Percentiles rank a stretch among this genome's conserved stretches.
These are phyloP conservation scores for Coenonympha glycerion DNA, from an alignment of 2,888 invertebrate genomes.

Conservation along the genomic window DNA sequence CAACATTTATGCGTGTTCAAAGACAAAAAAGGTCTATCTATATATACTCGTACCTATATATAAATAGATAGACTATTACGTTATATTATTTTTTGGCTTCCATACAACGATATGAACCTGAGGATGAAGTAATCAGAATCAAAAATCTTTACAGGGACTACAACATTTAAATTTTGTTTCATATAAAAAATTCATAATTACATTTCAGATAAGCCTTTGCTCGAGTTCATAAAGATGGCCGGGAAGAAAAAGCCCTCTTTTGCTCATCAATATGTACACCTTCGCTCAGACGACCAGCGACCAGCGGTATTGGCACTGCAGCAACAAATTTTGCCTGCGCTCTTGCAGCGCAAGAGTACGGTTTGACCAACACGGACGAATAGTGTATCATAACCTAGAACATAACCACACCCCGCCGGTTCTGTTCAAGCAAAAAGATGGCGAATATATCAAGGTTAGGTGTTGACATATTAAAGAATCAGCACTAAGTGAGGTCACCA, in stretches of 20 bases:
- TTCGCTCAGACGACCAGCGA: slow-evolving; percentile 47
- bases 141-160: no score
- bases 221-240: slow-evolving; percentile 33
- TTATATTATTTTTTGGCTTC: no score
- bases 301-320: slow-evolving; percentile 51
- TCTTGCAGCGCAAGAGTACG: slow-evolving; percentile 46
- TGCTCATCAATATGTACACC: slow-evolving; percentile 36
- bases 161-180: no score
- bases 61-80: no score
- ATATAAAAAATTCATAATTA: not conserved
- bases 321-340: slow-evolving; percentile 35
- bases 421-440: slow-evolving; percentile 29
- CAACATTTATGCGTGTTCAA: no score
- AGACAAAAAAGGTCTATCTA: no score
- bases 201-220: slow-evolving; percentile 7
- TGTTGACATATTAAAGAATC: no score
- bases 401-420: slow-evolving; percentile 46
- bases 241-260: slow-evolving; percentile 35
- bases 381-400: slow-evolving; percentile 35
- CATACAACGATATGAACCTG: no score
- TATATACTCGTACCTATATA: no score
- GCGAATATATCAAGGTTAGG: slow-evolving; percentile 28
- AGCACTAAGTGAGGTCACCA: no score
- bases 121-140: no score
- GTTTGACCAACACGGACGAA: slow-evolving; percentile 37